Conservation (phyloP, 2,113 vertebrate genomes). For the Rhinolophus sinicus region DNA sequence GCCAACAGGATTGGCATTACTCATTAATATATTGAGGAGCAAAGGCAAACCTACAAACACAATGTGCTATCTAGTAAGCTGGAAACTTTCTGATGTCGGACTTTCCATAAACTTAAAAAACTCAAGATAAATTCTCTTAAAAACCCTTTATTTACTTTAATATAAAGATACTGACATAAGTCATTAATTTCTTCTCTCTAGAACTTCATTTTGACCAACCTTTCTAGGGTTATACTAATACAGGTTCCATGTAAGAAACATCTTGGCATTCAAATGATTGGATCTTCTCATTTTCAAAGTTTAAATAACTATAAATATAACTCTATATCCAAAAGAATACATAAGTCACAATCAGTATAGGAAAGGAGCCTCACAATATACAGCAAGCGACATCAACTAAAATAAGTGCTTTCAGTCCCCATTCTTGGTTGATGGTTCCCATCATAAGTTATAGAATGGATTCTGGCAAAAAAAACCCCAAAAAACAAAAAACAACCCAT, state of each 20-base stretch:
- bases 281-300: conserved; percentile 44
- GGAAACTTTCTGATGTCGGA: neutral
- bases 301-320: conserved; percentile 47
- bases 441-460: neutral
- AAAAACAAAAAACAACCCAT: too few species aligned
- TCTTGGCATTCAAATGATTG: neutral
- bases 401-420: neutral
- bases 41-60: conserved; percentile 15
- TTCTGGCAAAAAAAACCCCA: neutral
- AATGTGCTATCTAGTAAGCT: neutral
- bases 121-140: neutral
- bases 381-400: neutral
- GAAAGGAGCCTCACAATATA: neutral
- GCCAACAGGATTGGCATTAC: neutral
- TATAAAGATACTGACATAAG: neutral
- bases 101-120: neutral
- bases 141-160: neutral
- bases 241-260: neutral
- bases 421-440: neutral
- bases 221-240: neutral
- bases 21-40: neutral
- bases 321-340: neutral
- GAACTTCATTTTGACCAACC: neutral
- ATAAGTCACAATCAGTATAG: neutral
- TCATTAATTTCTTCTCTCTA: neutral